Evolutionary conservation across 2,888 invertebrate genomes (phyloP).

Genomic region (Eledona agricola): DNA sequence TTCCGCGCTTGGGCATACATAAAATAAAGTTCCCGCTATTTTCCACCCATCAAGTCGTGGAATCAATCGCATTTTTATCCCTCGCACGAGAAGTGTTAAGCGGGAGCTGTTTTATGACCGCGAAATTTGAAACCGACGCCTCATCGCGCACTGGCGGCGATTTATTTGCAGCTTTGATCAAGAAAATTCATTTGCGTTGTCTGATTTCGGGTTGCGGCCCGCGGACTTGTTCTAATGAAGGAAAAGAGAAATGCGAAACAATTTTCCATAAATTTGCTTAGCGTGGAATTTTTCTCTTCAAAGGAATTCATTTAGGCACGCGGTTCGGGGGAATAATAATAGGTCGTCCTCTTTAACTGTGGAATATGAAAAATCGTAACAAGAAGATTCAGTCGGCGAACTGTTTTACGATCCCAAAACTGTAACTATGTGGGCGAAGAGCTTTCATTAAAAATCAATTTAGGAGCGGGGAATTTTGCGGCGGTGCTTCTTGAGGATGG

Average conservation of each 20-base stretch:
- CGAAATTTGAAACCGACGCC: neutral
- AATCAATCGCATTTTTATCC: constrained; percentile 3
- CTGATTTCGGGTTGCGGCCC: neutral
- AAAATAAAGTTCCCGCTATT: constrained; percentile 6
- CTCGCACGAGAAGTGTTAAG: neutral
- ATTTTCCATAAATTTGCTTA: constrained; percentile 25
- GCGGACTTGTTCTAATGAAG: constrained; percentile 5
- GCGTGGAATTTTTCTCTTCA: constrained; percentile 22
- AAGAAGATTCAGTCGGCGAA: neutral
- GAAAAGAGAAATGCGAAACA: constrained; percentile 20
- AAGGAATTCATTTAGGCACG: constrained; percentile 25
- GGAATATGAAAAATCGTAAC: constrained; percentile 6
- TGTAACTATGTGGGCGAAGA: too few species aligned
- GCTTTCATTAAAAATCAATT: constrained; percentile 28
- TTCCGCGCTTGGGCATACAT: constrained; percentile 4
- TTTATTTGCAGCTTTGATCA: too few species aligned
- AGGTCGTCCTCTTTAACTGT: constrained; percentile 5
- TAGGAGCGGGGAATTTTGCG: constrained; percentile 16
- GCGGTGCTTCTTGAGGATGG: constrained; percentile 47
- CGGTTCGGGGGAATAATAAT: constrained; percentile 14
- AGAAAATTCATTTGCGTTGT: too few species aligned
- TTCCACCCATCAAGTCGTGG: constrained; percentile 1
- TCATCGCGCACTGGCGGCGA: too few species aligned
- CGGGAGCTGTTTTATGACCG: neutral
- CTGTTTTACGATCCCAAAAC: neutral